Base-by-base conservation (phyloP, 2,797 vertebrate species). In the Podarcis lilfordi region DNA sequence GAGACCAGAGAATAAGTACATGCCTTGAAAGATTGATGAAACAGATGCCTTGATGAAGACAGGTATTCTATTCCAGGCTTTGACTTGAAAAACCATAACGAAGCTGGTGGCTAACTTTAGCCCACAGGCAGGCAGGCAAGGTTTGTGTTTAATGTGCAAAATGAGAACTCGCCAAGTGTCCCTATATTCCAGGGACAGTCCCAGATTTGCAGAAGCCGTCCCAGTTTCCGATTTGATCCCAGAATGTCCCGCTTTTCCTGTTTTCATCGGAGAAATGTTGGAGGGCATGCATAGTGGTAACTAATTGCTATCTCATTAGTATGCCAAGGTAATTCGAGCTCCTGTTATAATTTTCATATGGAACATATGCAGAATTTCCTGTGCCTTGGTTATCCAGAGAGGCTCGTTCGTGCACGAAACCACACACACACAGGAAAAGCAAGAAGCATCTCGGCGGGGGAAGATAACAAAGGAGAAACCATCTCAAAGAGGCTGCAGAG, bases 11-110 rank as follows among this genome's bases (percentile, higher is more conserved):
- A 84, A 93, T 82, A 92, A 80, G 88, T 80, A 75, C 77, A 84
- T 90, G 76, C 79, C 89, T 96, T 96, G 91, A 96, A 96, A 95
- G 94, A 94, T 96, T 96, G 89, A 96, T 95, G 92, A 92, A 94
- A 88, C 91, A 91, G 89, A 82, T 87, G 86, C 72, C 89, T 89
- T 89, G 91, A 85, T 10, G 19, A 87, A 93, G 85, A 91, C 90
- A 89, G 93, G 87, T 91, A 85, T 93, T 91, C 80, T 43, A 72
- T 94, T 94, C 93, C 92, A 82, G n/a, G 89, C 80, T 88, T 55
- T 85, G 88, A 75, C 88, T 90, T 93, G 89, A 89, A 92, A 93
- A 92, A 91, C 76, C 85, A 88, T 77, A 87, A 85, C 74, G 75
- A 85, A 68, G 50, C 71, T 76, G 89, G 35, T 37, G 81, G n/a